phyloP scores from a whole-genome alignment of 2,797 vertebrate genomes.

The Pteronotus mesoamericanus region DNA sequence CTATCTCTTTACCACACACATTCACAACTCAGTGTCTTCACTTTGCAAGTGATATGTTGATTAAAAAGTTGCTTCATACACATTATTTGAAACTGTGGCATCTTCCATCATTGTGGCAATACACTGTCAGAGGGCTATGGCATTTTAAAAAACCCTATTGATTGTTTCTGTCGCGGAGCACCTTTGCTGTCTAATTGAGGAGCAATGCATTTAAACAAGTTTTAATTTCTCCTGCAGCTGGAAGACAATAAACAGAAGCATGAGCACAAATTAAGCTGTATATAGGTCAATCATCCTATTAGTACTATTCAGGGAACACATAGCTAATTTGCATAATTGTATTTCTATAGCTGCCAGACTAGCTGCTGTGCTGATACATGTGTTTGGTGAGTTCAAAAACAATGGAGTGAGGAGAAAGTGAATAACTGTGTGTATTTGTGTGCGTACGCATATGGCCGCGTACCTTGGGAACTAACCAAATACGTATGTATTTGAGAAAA shows the following conservation, averaged over 20 bases:
- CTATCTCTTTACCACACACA: background rate
- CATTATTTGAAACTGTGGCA: background rate
- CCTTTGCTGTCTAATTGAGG: conserved; percentile 79
- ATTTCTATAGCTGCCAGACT: conserved; percentile 79
- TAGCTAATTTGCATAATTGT: conserved; percentile 83
- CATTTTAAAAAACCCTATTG: conserved; percentile 54
- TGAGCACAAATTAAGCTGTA: conserved; percentile 81
- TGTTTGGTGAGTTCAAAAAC: conserved; percentile 71
- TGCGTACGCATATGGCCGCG: background rate
- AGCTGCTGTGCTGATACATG: conserved; percentile 76
- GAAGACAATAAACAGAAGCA: conserved; percentile 80
- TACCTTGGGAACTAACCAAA: background rate
- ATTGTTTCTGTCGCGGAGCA: conserved; percentile 72
- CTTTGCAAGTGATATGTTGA: background rate
- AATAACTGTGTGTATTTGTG: background rate
- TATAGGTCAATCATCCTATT: conserved; percentile 87
- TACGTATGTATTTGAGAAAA: background rate
- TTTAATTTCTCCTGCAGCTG: conserved; percentile 82
- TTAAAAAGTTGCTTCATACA: background rate
- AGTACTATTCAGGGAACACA: conserved; percentile 81
- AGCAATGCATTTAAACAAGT: conserved; percentile 77
- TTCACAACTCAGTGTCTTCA: background rate
- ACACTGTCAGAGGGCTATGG: conserved; percentile 46
- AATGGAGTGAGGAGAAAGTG: background rate
- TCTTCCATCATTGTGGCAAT: background rate